Evolutionary conservation across 2,797 vertebrate genomes (phyloP).

Genomic region (Pseudochaenichthys georgianus): DNA sequence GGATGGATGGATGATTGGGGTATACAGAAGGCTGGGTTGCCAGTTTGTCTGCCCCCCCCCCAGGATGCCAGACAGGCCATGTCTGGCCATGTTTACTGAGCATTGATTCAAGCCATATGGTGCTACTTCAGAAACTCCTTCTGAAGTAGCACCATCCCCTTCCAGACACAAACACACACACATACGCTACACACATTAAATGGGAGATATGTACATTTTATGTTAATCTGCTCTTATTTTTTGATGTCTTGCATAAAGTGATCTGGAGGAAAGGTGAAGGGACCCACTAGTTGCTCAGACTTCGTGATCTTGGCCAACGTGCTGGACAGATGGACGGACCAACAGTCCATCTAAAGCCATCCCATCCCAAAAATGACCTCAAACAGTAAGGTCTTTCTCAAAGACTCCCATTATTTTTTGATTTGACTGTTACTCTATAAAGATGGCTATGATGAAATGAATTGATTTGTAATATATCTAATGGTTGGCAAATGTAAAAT

Average conservation of each 20-base stretch:
- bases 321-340: slow-evolving; percentile 43
- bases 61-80: slow-evolving; percentile 54
- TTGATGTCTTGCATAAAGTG: neutral
- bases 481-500: neutral
- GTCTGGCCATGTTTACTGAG: slow-evolving; percentile 56
- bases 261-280: neutral
- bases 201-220: neutral
- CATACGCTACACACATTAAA: neutral
- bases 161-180: slow-evolving; percentile 18
- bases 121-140: slow-evolving; percentile 49
- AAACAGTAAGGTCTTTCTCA: neutral
- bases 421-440: neutral
- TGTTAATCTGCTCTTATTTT: neutral
- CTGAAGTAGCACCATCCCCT: no score
- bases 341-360: slow-evolving; percentile 9
- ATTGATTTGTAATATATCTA: neutral
- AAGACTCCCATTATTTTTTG: neutral
- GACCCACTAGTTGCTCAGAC: slow-evolving; percentile 29
- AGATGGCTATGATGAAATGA: no score
- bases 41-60: slow-evolving; percentile 41
- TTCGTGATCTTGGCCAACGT: slow-evolving; percentile 11
- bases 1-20: slow-evolving; percentile 4
- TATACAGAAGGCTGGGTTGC: slow-evolving; percentile 33
- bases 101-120: slow-evolving; percentile 66
- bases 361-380: neutral